Base-by-base conservation (phyloP, 2,113 vertebrate genomes). In the Harpagus bidentatus region DNA sequence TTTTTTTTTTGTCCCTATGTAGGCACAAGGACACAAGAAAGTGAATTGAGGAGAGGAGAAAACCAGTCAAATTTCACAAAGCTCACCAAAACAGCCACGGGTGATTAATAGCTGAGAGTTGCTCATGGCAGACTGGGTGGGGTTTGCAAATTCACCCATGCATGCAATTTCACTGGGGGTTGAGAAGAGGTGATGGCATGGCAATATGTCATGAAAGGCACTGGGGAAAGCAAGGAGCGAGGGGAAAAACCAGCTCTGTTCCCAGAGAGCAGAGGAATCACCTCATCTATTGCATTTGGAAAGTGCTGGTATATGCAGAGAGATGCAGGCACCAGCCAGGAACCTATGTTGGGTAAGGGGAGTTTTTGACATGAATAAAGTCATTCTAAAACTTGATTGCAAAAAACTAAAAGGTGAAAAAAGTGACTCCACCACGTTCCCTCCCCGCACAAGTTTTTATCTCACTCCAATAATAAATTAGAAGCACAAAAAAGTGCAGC, bases 121-220 rank as follows among this genome's bases (percentile, higher is more conserved):
- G 22, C 73, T 80, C 23, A 1, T 1, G 18, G 61, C 53, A 28
- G 55, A 2, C 19, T 11, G 70, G 78, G 67, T 70, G 86, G 71
- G 32, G 55, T 81, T 91, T 50, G 55, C 45, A 66, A 17, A 40
- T 15, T 36, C 56, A 69, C 34, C 53, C 48, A 0, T 5, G 43
- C 15, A 0, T 19, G 45, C 11, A 3, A 0, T 50, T 31, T 12
- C 53, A 15, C 7, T 32, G 16, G 2, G 14, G 40, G 26, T 11
- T 21, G 67, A 69, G 62, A 40, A 77, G 47, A 43, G 63, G 13
- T 1, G 3, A 10, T 38, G 32, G 29, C 9, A 0, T 34, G n/a
- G 55, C 55, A 71, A 23, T 20, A 10, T 18, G n/a, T 31, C 71
- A 42, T 28, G 40, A 15, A 23, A 66, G 36, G 8, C 29, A 16